phyloP scores from a whole-genome alignment of 2,113 vertebrate genomes.

The Choloepus hoffmanni region DNA sequence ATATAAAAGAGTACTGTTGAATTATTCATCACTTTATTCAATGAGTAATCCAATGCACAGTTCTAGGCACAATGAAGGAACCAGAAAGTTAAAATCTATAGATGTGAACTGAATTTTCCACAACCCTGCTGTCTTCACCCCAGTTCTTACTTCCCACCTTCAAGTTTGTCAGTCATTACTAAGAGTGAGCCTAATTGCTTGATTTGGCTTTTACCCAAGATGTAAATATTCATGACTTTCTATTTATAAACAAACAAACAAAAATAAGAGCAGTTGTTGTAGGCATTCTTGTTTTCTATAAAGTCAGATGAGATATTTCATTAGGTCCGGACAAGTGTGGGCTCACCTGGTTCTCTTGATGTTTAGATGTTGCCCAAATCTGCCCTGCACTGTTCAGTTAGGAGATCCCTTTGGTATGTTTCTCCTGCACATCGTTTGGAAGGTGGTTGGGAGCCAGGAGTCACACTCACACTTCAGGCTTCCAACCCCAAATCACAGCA shows the following conservation, averaged over 20 bases:
- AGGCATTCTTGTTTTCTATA: not conserved
- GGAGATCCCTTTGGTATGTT: too few species aligned
- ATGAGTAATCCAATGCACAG: not conserved
- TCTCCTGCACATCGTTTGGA: not conserved
- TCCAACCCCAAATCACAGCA: not conserved
- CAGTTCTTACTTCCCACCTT: not conserved
- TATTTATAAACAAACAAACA: slow-evolving; percentile 27
- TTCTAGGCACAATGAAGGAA: not conserved
- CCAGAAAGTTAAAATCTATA: not conserved
- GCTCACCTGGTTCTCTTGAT: not conserved
- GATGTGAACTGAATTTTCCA: not conserved
- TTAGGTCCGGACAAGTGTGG: not conserved
- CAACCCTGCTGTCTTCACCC: not conserved
- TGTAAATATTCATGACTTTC: not conserved
- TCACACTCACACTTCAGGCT: too few species aligned
- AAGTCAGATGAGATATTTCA: not conserved
- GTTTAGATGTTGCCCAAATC: not conserved
- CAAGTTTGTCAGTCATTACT: not conserved
- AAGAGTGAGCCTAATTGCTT: not conserved
- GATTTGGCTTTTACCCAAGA: not conserved
- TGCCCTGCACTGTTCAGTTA: rapidly evolving
- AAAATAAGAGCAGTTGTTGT: not conserved
- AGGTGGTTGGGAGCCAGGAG: not conserved
- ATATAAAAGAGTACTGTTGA: not conserved
- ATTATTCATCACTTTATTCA: not conserved